phyloP scores from a whole-genome alignment of 2,113 vertebrate genomes.

The Pygathrix nemaeus region DNA sequence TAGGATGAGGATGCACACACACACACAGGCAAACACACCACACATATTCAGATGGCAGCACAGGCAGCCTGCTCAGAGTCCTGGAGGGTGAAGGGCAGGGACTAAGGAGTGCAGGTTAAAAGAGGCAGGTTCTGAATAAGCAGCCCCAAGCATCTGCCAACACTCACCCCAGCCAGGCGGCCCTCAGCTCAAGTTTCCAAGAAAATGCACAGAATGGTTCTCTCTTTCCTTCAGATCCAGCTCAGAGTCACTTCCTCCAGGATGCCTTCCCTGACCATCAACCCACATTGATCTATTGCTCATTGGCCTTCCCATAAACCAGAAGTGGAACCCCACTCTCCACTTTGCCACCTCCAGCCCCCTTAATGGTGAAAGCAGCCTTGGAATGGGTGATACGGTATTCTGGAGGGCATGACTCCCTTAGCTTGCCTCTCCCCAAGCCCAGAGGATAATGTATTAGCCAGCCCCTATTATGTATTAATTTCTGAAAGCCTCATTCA shows the following conservation, averaged over 20 bases:
- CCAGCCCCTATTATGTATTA: constrained; percentile 58
- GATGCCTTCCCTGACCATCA: not conserved
- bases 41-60: not conserved
- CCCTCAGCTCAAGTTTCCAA: not conserved
- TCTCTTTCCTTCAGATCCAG: not conserved
- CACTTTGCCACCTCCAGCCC: not conserved
- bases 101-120: not conserved
- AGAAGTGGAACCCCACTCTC: not conserved
- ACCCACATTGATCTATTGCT: not conserved
- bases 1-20: not conserved
- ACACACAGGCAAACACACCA: not conserved
- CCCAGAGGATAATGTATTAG: constrained; percentile 40
- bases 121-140: not conserved
- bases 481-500: constrained; percentile 80
- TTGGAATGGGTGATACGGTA: not conserved
- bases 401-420: not conserved
- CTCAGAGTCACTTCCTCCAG: not conserved
- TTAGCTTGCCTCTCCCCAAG: not conserved
- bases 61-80: not conserved
- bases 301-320: not conserved
- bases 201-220: not conserved
- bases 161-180: not conserved
- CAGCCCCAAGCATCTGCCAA: not conserved
- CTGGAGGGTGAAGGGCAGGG: not conserved
- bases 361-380: not conserved